A percentile compares a stretch with the other conserved stretches of the same genome.
Evolutionary conservation across 2,113 vertebrate genomes (phyloP).

Genomic region (Charina bottae): DNA sequence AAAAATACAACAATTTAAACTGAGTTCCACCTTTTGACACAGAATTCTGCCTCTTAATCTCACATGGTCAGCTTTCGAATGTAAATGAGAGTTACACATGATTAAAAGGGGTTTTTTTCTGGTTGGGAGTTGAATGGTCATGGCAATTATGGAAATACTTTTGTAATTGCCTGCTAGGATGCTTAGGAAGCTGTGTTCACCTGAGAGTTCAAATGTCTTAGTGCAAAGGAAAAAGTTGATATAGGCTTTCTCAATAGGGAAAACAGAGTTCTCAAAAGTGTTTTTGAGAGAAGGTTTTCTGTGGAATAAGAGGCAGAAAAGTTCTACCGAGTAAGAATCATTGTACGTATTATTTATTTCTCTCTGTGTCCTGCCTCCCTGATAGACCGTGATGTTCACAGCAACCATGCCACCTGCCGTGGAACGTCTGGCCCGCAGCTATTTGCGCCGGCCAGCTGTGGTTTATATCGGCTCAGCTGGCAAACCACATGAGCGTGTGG

Average conservation of each 20-base stretch:
- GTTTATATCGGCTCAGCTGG: constrained; percentile 98
- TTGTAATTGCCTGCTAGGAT: not conserved
- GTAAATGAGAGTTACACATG: not conserved
- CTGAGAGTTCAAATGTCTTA: not conserved
- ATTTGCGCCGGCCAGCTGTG: constrained; percentile 93
- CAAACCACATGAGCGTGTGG: constrained; percentile 96
- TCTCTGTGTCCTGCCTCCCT: rapidly evolving
- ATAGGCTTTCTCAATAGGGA: not conserved
- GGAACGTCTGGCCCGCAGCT: constrained; percentile 93
- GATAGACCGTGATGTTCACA: constrained; percentile 97
- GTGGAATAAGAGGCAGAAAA: not conserved
- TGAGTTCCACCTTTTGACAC: not conserved
- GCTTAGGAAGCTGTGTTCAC: not conserved
- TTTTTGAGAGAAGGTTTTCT: not conserved
- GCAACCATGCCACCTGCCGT: constrained; percentile 96
- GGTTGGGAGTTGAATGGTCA: not conserved
- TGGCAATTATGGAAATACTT: not conserved
- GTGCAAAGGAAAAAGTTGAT: not conserved
- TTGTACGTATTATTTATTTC: rapidly evolving
- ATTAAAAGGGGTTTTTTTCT: not conserved
- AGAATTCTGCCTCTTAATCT: not conserved
- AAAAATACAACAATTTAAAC: not conserved
- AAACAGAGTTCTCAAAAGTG: not conserved
- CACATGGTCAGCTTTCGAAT: not conserved
- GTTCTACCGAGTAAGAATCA: not conserved